Base-by-base conservation (phyloP, 1,140 invertebrate genomes). In the Bombyx mandarina region DNA sequence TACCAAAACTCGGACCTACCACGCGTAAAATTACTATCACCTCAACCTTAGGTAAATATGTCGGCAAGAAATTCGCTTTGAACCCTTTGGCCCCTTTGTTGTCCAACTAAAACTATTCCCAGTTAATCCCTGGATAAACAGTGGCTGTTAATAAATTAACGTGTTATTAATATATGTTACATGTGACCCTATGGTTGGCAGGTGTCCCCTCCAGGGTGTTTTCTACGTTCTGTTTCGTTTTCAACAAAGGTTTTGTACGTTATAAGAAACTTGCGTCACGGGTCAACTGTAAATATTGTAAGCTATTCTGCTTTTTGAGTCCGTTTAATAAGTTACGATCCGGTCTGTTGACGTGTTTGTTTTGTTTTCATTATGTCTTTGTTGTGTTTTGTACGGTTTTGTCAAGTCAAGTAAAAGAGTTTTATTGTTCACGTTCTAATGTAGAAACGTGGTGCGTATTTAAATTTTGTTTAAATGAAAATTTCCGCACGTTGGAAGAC, bases 51-150 rank as follows among this genome's bases (percentile, higher is more conserved):
- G 77, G 83, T 86, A 86, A 86, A 86, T 86, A 86, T 86, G 83
- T 86, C 77, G 81, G 73, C 81, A 86, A 86, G 83, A 86, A 86
- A 86, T 86, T 86, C 79, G 80, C 83, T 86, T 86, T 86, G 83
- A 86, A 86, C 83, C 83, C 83, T 82, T 79, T 73, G 63, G 67
- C 72, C 71, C 81, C 83, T 86, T 86, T 86, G 83, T 86, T 84
- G 81, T 84, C 73, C 76, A 83, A 86, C 81, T 86, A 82, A 84
- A 86, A 86, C 83, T 86, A 86, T 86, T 86, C 79, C 73, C 79
- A 75, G 82, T 80, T 86, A 84, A 86, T 84, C 83, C 80, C 73
- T 78, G 83, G 78, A 82, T 83, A 86, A 86, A 86, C 83, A 86
- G 76, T 77, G 76, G 75, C 82, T 77, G 81, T 82, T 86, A 82